Evolutionary conservation across 2,113 vertebrate species (phyloP), one percentile per base, ranked within the genome.

Genomic region (Mormoops blainvillei): DNA sequence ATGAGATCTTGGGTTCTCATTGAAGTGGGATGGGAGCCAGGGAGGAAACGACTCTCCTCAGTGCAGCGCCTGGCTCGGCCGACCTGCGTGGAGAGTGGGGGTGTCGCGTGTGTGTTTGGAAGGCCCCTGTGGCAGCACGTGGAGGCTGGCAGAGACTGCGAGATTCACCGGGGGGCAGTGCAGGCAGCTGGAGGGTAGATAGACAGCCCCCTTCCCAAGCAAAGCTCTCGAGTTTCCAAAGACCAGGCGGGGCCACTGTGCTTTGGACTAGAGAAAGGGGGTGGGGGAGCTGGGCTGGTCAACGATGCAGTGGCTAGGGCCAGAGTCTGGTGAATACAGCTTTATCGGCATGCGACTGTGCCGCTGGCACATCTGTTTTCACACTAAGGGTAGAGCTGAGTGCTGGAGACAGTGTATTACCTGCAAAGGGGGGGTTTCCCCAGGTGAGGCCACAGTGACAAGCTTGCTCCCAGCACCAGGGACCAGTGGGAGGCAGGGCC

Each of bases 371-470:
- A 7, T 45, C 52, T 74, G 22, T 48, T 24, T 26, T 18, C 68
- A 9, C 3, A 18, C 22, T 2, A 7, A 33, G 1, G 41, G n/a
- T n/a, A 16, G 58, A 41, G 22, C 22, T 24, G 38, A 36, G 65
- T 52, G 43, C 43, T 16, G 1, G 5, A n/a, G 31, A 36, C 18
- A 4, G 19, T 19, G 86, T 19, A 4, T 86, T 7, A 8, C 86
- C 87, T 1, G 0, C 80, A 41, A 7, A 93, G 50, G 41, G 2
- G 36, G 52, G 15, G 24, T 14, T 43, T 5, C 12, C 61, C 22
- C 13, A 4, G 78, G 12, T 4, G 41, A 8, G 76, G 22, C 71
- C 48, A 3, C 4, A 0, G 13, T 3, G 7, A 31, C 7, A 10
- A 54, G 56, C 24, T 16, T 31, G 61, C 50, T 54, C 15, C 2